phyloP scores from a whole-genome alignment of 2,113 vertebrate genomes.

The Dryoscopus gambensis region DNA sequence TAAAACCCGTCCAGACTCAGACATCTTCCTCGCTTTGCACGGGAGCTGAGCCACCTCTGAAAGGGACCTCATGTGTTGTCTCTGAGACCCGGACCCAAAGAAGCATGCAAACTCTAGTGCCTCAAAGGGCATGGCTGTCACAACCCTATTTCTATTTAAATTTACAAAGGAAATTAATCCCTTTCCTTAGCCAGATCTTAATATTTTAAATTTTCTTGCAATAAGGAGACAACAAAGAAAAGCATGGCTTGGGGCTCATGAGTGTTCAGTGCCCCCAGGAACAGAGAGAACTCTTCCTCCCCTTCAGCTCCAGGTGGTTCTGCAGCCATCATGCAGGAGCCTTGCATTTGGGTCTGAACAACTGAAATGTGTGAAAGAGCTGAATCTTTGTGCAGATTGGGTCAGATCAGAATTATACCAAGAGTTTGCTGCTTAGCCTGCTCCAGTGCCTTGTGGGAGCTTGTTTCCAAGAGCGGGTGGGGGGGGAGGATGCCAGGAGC shows the following conservation, averaged over 20 bases:
- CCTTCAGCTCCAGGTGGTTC: not conserved
- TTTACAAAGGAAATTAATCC: not conserved
- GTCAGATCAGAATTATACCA: not conserved
- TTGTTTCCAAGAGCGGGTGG: not conserved
- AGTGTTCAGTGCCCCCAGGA: not conserved
- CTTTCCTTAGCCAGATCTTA: not conserved
- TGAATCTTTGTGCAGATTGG: not conserved
- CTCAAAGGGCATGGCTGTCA: not conserved
- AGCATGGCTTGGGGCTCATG: accelerated
- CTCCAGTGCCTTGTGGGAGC: not conserved
- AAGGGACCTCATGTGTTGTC: accelerated
- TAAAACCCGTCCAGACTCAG: not conserved
- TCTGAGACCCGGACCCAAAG: not conserved
- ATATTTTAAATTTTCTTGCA: not conserved
- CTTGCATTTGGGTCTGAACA: not conserved
- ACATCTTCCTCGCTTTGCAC: not conserved
- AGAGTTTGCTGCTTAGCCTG: not conserved
- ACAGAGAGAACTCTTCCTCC: not conserved
- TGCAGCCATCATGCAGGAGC: not conserved
- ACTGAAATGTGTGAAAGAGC: not conserved
- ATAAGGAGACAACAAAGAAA: not conserved
- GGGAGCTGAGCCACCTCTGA: not conserved
- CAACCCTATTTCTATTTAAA: not conserved
- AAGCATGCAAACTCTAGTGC: not conserved
- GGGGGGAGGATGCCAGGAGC: not conserved